Conservation (phyloP, 2,888 invertebrate genomes). For the Neelides folsomi region DNA sequence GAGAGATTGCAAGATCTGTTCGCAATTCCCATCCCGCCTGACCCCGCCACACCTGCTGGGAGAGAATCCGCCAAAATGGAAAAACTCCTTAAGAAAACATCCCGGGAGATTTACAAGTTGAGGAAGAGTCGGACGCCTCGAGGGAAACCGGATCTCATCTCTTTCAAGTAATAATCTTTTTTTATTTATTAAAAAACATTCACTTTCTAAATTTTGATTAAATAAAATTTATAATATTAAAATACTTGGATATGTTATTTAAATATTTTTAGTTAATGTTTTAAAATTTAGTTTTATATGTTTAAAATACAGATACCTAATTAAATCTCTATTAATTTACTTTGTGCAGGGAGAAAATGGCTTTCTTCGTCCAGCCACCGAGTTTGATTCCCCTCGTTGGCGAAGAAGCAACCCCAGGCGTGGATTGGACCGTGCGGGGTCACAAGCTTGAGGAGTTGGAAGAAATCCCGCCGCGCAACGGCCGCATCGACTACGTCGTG, state of each 20-base stretch:
- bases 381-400: constrained; percentile 16
- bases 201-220: neutral
- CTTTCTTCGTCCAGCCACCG: constrained; percentile 62
- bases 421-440: constrained; percentile 17
- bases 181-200: no score
- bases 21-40: constrained; percentile 13
- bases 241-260: neutral
- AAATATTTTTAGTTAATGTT: neutral
- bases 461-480: neutral
- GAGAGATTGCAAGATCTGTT: constrained; percentile 62
- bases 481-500: constrained; percentile 1
- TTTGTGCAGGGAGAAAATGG: constrained; percentile 79
- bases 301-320: neutral
- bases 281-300: neutral
- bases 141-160: constrained; percentile 77
- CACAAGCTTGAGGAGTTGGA: constrained; percentile 1
- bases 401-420: constrained; percentile 33
- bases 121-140: constrained; percentile 74
- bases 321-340: constrained; percentile 15
- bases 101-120: constrained; percentile 79
- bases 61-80: constrained; percentile 45
- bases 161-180: constrained; percentile 90
- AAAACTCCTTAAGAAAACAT: constrained; percentile 71
- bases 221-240: neutral
- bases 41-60: constrained; percentile 21